Evolutionary conservation across 2,113 vertebrate genomes (phyloP).

Genomic region (Pseudorasbora parva): DNA sequence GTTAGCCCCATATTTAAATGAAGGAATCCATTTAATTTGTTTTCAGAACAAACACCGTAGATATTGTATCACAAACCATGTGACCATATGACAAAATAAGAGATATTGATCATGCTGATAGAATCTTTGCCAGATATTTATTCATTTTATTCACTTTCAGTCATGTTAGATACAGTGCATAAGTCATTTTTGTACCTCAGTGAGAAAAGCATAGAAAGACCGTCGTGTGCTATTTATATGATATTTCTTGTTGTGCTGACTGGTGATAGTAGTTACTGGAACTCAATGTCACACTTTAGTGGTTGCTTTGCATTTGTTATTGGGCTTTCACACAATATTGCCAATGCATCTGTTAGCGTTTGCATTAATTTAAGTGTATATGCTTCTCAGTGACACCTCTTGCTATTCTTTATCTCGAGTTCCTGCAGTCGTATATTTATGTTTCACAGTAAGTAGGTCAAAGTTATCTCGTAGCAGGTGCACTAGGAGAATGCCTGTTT

Average conservation of each 20-base stretch:
- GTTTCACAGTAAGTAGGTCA: slow-evolving; percentile 41
- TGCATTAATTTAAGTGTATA: not conserved
- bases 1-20: not conserved
- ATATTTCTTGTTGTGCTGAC: not conserved
- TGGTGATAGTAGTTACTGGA: not conserved
- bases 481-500: not conserved
- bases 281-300: not conserved
- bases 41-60: slow-evolving; percentile 6
- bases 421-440: not conserved
- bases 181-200: not conserved
- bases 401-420: slow-evolving; percentile 3
- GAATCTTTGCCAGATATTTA: not conserved
- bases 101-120: not conserved
- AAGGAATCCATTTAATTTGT: not conserved
- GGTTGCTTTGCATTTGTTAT: not conserved
- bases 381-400: not conserved
- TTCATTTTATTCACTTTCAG: not conserved
- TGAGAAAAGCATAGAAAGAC: not conserved
- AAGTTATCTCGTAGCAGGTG: slow-evolving; percentile 23
- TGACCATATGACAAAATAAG: not conserved
- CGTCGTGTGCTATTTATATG: not conserved
- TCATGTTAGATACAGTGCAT: not conserved
- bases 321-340: not conserved
- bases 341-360: not conserved
- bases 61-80: not conserved